Evolutionary conservation across 2,888 invertebrate genomes (phyloP), one percentile per base, ranked within the genome.

Genomic region (Pomacea canaliculata): DNA sequence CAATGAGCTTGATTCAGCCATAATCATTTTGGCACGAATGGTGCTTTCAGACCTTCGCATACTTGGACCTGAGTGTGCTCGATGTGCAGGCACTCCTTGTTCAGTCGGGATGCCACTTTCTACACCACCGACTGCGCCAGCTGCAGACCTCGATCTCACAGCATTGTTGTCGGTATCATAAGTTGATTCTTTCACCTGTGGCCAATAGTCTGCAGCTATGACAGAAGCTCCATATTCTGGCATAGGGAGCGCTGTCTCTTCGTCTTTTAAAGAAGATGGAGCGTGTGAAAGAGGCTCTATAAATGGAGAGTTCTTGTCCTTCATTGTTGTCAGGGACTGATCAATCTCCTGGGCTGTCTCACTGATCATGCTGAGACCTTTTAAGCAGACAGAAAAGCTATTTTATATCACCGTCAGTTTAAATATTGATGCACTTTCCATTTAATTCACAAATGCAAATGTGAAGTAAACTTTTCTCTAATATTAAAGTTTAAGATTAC

Each of bases 131-230:
- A 75, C 76, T 13, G 75, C 71, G 56, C 79, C 81, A 56, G 51
- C 16, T 56, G 51, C 51, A 9, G 81, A 77, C 16, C 79, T 69
- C 18, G 83, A 78, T 48, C 81, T 78, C n/a, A 83, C 80, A 51
- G 79, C 78, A n/a, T 78, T 78, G 5, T 69, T 73, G 59, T 56
- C 18, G 10, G 13, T 27, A 13, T 85, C 85, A 79, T 70, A 84
- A 62, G 85, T 83, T 10, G 84, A 84, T 68, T 86, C 86, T 66
- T 83, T 84, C 59, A 86, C 84, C 56, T 83, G 81, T 10, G 86
- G 87, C 86, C 86, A 87, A 48, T 84, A 82, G 51, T 88, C 88
- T 4, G 85, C 85, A 4, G 86, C 83, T 0, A 27, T 27, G 13
- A 12, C 69, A n/a, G 56, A 37, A 9, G 37, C 19, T 12, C 46